These are phyloP conservation scores for Eupithecia dodoneata DNA, from an alignment of 2,888 invertebrate species.

Conservation along the genomic window DNA sequence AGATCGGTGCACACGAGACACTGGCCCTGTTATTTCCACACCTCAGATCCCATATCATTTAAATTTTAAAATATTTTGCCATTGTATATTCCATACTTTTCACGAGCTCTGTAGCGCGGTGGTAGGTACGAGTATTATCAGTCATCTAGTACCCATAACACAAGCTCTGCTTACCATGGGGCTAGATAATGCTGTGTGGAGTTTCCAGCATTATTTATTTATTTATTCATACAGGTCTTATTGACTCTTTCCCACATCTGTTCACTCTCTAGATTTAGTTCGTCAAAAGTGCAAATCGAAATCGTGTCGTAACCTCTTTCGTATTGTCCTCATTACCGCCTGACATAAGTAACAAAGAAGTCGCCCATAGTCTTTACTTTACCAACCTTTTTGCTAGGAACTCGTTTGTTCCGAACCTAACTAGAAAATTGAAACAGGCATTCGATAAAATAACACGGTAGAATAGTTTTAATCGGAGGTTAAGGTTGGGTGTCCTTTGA, in stretches of 20 bases:
- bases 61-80: too few species aligned
- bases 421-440: conserved; percentile 6
- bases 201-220: too few species aligned
- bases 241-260: background rate
- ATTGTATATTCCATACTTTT: too few species aligned
- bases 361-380: background rate
- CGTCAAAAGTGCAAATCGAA: background rate
- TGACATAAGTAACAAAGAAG: background rate
- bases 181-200: too few species aligned
- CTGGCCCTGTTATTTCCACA: background rate
- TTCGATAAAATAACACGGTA: conserved; percentile 30
- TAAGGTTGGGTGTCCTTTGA: conserved; percentile 7
- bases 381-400: background rate
- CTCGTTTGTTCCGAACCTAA: background rate
- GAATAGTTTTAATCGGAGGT: conserved; percentile 24
- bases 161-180: too few species aligned
- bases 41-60: too few species aligned
- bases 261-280: background rate
- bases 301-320: background rate
- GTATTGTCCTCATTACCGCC: background rate
- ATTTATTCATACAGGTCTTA: too few species aligned
- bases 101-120: too few species aligned
- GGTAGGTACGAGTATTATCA: too few species aligned
- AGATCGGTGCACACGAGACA: background rate
- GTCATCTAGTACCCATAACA: too few species aligned